Evolutionary conservation across 1,140 invertebrate genomes (phyloP), one percentile per base, ranked within the genome.

Genomic region (Frieseomelitta varia): DNA sequence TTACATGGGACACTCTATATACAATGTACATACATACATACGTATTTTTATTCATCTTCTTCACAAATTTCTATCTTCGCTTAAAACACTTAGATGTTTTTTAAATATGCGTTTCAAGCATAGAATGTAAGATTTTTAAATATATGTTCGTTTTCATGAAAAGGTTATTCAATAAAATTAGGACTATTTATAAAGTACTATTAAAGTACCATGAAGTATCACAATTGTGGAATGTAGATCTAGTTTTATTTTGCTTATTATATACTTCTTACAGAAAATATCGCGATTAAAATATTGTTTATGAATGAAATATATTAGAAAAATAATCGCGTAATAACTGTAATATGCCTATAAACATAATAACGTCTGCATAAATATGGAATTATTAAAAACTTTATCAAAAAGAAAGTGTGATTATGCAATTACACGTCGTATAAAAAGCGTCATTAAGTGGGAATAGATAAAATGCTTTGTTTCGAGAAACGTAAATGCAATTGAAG

Each of bases 391-490:
- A 15, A 75, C 58, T 58, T 58, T 55, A 15, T 0, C 19, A 30
- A 75, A 75, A 75, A 17, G 75, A 77, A 63, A 77, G 75, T 30
- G n/a, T 27, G 19, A 77, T 77, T 77, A 77, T 63, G 2, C n/a
- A 39, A 72, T 72, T 72, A 27, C 15, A 63, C 39, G 1, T 63
- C 24, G 21, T 27, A 19, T n/a, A 51, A 47, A 24, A 61, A 21
- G 12, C n/a, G 21, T 47, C 69, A 10, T 4, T 6, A 30, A 21
- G 39, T 19, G 24, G 58, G 19, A 63, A 63, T 77, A 77, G 39
- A 77, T n/a, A n/a, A 77, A 77, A 39, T 51, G 51, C 21, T 47
- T 27, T 12, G 19, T 56, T 55, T 47, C 6, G 19, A 51, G 11
- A 27, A 72, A 72, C 19, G 8, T 24, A 58, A 39, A 39, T n/a